Evolutionary conservation across 2,113 vertebrate species (phyloP).

Genomic region (Vulpes vulpes): DNA sequence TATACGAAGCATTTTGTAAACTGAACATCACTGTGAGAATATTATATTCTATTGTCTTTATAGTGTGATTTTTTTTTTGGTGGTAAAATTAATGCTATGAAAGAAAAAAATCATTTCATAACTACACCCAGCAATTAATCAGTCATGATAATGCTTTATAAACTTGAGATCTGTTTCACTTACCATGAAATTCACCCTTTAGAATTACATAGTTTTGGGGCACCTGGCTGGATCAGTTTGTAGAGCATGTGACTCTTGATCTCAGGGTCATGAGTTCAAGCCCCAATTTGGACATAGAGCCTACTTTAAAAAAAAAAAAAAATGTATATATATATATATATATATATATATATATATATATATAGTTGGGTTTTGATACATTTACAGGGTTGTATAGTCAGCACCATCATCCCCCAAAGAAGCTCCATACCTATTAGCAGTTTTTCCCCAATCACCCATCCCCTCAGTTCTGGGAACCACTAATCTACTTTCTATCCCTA

Average conservation of each 20-base stretch:
- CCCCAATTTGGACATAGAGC: too few species aligned
- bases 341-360: not conserved
- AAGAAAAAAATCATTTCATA: not conserved
- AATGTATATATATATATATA: too few species aligned
- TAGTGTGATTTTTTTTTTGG: not conserved
- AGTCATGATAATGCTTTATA: not conserved
- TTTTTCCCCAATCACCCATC: not conserved
- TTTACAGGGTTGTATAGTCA: not conserved
- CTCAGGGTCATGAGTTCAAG: too few species aligned
- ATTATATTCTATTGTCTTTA: not conserved
- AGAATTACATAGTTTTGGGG: not conserved
- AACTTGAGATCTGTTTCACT: not conserved
- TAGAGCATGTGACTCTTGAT: too few species aligned
- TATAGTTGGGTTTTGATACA: not conserved
- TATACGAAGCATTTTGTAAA: not conserved
- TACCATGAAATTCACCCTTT: not conserved
- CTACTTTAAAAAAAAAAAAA: too few species aligned
- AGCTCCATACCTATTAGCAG: not conserved
- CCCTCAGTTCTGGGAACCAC: not conserved
- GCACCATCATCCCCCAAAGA: not conserved
- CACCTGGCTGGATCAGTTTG: too few species aligned
- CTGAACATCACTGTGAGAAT: not conserved
- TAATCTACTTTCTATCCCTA: not conserved
- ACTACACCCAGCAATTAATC: not conserved
- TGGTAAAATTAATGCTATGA: conserved; percentile 1